Conservation (phyloP, 23 tunicate species). For the Phallusia fumigata region DNA sequence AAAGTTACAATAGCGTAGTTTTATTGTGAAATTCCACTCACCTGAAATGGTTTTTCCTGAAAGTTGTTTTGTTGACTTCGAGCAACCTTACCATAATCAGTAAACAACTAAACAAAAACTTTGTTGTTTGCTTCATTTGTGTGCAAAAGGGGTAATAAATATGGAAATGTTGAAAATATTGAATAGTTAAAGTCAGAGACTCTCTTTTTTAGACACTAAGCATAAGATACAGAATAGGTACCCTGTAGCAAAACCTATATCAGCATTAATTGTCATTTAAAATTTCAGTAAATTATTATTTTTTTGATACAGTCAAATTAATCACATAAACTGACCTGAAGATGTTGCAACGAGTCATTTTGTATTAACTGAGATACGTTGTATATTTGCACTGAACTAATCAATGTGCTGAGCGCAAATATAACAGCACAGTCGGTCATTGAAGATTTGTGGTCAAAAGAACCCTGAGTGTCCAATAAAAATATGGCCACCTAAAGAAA, state of each 20-base stretch:
- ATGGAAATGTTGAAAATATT: too few relatives aligned
- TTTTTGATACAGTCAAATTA: too few relatives aligned
- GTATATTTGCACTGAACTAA: slow-evolving; percentile 30
- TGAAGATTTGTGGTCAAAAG: slow-evolving; percentile 6
- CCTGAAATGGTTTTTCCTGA: slow-evolving; percentile 12
- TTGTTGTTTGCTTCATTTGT: neutral
- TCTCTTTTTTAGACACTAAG: too few relatives aligned
- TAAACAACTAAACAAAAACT: slow-evolving; percentile 12
- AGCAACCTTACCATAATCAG: slow-evolving; percentile 22
- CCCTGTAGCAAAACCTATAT: too few relatives aligned
- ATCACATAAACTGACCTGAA: slow-evolving; percentile 2
- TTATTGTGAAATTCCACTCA: neutral
- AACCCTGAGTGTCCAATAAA: slow-evolving; percentile 25
- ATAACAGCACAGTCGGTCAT: neutral
- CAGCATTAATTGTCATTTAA: too few relatives aligned
- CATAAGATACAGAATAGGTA: too few relatives aligned
- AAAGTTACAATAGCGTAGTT: neutral
- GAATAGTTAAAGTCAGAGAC: too few relatives aligned
- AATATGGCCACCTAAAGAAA: slow-evolving; percentile 30
- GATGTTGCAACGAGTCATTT: slow-evolving; percentile 6
- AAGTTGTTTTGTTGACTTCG: neutral
- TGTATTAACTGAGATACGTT: neutral
- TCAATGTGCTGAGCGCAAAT: slow-evolving; percentile 34
- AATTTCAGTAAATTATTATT: too few relatives aligned
- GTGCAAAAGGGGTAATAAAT: neutral